Conservation (phyloP, 2,888 invertebrate genomes). For the Cheiracanthium punctorium region DNA sequence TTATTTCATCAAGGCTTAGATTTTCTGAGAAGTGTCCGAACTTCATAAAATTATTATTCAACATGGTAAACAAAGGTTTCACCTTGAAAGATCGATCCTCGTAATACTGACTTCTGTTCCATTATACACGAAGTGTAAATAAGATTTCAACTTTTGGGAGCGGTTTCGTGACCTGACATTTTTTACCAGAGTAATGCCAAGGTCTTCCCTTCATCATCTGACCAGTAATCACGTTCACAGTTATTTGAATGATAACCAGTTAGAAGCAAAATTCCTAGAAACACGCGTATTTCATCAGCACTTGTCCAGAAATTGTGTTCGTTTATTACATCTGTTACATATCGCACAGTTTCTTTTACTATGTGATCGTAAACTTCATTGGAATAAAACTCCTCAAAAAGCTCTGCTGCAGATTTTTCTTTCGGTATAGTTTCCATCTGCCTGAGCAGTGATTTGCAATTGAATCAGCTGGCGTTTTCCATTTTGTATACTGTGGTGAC, state of each 20-base stretch:
- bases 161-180: conserved; percentile 18
- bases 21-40: not conserved
- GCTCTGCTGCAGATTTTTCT: not conserved
- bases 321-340: no score
- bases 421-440: conserved; percentile 30
- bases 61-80: conserved; percentile 24
- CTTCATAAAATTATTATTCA: conserved; percentile 27
- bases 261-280: conserved; percentile 26
- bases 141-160: conserved; percentile 38
- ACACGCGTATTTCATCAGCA: not conserved
- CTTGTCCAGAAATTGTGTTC: not conserved
- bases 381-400: no score
- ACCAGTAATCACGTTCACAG: conserved; percentile 31
- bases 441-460: no score
- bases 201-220: conserved; percentile 38
- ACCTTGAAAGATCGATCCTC: not conserved
- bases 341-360: no score
- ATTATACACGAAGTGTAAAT: not conserved
- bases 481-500: conserved; percentile 16
- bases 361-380: no score
- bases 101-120: not conserved
- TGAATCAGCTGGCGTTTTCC: conserved; percentile 29
- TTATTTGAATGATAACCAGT: conserved; percentile 39
- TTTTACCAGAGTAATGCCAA: conserved; percentile 27
- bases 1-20: conserved; percentile 45